Evolutionary conservation across 2,113 vertebrate genomes (phyloP).

Genomic region (Misgurnus anguillicaudatus): DNA sequence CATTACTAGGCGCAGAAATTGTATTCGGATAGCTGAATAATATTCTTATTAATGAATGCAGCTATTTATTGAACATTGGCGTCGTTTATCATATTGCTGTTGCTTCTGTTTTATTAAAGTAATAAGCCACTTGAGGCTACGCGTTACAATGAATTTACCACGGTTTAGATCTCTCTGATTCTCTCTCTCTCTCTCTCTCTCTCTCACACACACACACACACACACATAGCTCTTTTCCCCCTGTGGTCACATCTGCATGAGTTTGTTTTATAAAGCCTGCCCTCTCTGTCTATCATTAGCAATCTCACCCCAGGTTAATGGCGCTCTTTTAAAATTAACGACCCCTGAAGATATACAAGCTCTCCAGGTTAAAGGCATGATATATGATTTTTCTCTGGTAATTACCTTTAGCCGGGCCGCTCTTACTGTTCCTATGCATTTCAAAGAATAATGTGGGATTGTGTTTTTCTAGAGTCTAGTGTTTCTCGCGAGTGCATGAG

Average conservation of each 20-base stretch:
- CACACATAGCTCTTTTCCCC: constrained; percentile 26
- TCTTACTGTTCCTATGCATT: constrained; percentile 32
- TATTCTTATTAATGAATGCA: neutral
- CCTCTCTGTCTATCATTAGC: constrained; percentile 49
- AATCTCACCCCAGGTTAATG: constrained; percentile 68
- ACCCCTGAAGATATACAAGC: constrained; percentile 68
- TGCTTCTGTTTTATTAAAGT: too few relatives aligned
- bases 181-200: neutral
- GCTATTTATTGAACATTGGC: neutral
- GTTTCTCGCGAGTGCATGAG: constrained; percentile 25
- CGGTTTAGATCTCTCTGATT: neutral
- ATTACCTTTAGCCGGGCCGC: constrained; percentile 43
- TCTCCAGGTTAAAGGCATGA: constrained; percentile 59
- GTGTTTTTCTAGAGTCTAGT: constrained; percentile 49
- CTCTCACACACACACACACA: neutral
- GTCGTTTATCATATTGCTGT: neutral
- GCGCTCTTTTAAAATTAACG: constrained; percentile 71
- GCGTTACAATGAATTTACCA: neutral
- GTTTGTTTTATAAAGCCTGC: constrained; percentile 64
- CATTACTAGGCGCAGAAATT: neutral
- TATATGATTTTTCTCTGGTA: constrained; percentile 59
- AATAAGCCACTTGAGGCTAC: too few relatives aligned
- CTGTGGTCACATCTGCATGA: constrained; percentile 51
- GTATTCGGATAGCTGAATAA: neutral
- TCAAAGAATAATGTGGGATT: constrained; percentile 41